phyloP scores from a whole-genome alignment of 2,888 invertebrate species.

The Galerucella pusilla region DNA sequence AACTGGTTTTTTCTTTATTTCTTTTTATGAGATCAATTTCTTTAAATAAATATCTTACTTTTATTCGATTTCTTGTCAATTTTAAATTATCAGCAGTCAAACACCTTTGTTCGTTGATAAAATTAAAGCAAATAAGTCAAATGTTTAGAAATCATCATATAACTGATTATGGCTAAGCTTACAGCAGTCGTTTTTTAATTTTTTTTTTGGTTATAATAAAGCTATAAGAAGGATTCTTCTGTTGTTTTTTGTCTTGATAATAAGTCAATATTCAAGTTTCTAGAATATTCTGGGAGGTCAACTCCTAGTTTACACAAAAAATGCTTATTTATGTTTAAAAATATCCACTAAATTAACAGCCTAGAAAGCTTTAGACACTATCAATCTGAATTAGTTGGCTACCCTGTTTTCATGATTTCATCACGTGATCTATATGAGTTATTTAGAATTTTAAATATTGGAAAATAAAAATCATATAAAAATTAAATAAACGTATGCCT shows the following conservation, averaged over 20 bases:
- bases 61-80: neutral
- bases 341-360: no score
- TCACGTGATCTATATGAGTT: neutral
- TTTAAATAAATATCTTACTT: neutral
- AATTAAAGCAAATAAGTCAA: neutral
- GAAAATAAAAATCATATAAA: neutral
- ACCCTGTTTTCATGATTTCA: neutral
- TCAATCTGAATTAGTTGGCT: neutral
- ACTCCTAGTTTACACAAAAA: no score
- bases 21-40: neutral
- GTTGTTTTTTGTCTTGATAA: neutral
- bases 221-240: neutral
- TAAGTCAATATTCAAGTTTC: no score
- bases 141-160: neutral
- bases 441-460: neutral
- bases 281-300: no score
- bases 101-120: neutral
- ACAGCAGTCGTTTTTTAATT: neutral
- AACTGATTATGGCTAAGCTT: neutral
- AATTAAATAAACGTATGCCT: neutral
- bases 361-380: neutral
- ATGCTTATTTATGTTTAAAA: no score
- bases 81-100: neutral
- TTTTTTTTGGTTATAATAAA: neutral
- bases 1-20: constrained; percentile 6